phyloP scores from a whole-genome alignment of 2,888 invertebrate species.

The Troglohyphantes excavatus region DNA sequence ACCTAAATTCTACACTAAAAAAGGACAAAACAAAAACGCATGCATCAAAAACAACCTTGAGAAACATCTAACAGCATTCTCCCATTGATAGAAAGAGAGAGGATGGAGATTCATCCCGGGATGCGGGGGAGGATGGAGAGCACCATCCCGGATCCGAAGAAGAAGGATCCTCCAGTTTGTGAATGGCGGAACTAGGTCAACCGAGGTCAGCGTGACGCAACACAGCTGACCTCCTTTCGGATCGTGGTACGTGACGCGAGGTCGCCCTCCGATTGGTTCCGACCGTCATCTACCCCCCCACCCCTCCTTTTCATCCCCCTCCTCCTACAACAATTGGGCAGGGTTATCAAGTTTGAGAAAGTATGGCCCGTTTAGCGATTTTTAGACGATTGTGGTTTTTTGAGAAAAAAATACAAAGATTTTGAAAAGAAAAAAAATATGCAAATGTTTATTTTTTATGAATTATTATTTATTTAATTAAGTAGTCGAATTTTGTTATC shows the following conservation, averaged over 20 bases:
- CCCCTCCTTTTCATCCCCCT: not conserved
- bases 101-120: not conserved
- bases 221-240: slow-evolving; percentile 63
- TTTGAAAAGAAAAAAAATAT: no score
- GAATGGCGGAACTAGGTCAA: slow-evolving; percentile 73
- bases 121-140: not conserved
- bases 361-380: no score
- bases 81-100: not conserved
- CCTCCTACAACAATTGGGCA: not conserved
- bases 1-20: no score
- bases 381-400: no score
- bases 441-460: no score
- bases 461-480: no score
- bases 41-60: no score
- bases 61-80: not conserved
- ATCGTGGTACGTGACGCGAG: slow-evolving; percentile 51
- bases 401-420: no score
- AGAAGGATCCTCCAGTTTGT: slow-evolving; percentile 22
- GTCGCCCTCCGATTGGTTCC: slow-evolving; percentile 49
- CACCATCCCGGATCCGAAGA: slow-evolving; percentile 7
- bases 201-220: slow-evolving; percentile 68
- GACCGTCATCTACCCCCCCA: not conserved
- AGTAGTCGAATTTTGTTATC: no score
- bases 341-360: no score
- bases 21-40: no score